Evolutionary conservation across 2,797 vertebrate species (phyloP).

Genomic region (Nannoperca australis): DNA sequence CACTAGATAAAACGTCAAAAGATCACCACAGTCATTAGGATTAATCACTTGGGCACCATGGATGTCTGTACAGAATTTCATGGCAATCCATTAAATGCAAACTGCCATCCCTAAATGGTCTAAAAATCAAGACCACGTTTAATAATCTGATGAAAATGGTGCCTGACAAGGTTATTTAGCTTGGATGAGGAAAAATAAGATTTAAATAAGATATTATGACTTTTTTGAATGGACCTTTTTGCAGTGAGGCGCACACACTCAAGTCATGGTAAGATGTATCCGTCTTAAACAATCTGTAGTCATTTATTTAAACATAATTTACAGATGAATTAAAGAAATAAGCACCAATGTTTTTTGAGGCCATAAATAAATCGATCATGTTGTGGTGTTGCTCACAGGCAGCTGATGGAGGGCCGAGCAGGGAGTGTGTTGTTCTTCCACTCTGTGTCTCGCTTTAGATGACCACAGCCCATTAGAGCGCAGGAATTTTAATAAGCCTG

Average conservation of each 20-base stretch:
- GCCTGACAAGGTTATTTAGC: not conserved
- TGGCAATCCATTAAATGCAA: not conserved
- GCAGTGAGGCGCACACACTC: not conserved
- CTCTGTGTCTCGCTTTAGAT: conserved; percentile 44
- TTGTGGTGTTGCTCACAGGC: conserved; percentile 39
- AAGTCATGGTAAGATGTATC: not conserved
- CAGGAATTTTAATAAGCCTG: conserved; percentile 84
- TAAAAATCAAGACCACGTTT: not conserved
- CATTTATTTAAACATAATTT: not conserved
- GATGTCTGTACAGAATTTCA: not conserved
- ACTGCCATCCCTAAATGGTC: not conserved
- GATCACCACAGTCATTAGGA: not conserved
- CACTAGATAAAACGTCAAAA: not conserved
- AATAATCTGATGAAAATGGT: not conserved
- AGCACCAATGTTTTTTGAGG: not conserved
- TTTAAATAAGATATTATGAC: not conserved
- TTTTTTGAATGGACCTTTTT: not conserved
- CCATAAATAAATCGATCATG: conserved; percentile 16
- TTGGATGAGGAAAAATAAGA: not conserved
- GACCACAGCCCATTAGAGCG: conserved; percentile 75
- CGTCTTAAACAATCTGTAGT: not conserved
- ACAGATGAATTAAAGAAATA: conserved; percentile 3
- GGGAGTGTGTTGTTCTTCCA: conserved; percentile 40
- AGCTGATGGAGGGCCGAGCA: conserved; percentile 5
- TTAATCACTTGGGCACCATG: not conserved